phyloP scores from a whole-genome alignment of 2,888 invertebrate genomes.

The Ophonus ardosiacus region DNA sequence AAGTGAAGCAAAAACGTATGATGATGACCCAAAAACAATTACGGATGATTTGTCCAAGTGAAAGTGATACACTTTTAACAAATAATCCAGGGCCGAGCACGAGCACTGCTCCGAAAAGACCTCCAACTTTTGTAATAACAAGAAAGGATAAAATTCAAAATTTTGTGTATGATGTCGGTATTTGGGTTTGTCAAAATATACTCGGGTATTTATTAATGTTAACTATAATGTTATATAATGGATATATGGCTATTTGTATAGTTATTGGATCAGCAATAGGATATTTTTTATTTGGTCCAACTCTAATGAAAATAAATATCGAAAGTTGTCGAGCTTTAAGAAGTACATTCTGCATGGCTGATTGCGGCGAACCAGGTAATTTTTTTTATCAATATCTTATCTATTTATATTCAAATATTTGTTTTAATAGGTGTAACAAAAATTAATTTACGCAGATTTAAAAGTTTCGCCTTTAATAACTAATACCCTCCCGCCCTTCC shows the following conservation, averaged over 20 bases:
- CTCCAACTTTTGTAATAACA: background rate
- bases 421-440: constrained; percentile 18
- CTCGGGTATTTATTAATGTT: constrained; percentile 86
- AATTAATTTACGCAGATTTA: constrained; percentile 36
- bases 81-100: constrained; percentile 46
- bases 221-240: constrained; percentile 86
- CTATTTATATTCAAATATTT: constrained; percentile 7
- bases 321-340: constrained; percentile 76
- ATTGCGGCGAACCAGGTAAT: constrained; percentile 76
- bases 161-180: constrained; percentile 71
- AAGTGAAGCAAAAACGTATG: constrained; percentile 74
- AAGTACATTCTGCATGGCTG: constrained; percentile 74
- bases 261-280: constrained; percentile 81
- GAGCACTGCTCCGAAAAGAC: background rate
- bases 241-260: constrained; percentile 81
- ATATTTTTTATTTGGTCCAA: constrained; percentile 79
- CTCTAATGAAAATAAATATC: constrained; percentile 77
- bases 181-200: constrained; percentile 74
- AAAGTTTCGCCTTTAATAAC: background rate
- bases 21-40: constrained; percentile 72
- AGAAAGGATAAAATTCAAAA: constrained; percentile 69
- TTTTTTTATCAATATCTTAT: background rate
- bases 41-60: constrained; percentile 73
- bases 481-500: background rate
- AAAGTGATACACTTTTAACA: constrained; percentile 74